Conservation (phyloP, 2,888 invertebrate species). For the Cerceris ruficornis region DNA sequence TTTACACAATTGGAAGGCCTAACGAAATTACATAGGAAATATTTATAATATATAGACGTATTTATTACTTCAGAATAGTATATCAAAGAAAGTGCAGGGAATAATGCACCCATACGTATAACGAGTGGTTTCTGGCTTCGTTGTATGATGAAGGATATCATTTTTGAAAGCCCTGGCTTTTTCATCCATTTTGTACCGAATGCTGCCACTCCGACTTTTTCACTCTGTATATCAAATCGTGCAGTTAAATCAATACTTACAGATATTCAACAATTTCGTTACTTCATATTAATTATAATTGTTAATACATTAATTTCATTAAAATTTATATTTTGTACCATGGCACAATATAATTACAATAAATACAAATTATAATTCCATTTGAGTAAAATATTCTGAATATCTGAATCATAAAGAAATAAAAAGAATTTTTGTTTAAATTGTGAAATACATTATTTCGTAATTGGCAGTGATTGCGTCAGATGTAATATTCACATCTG, state of each 20-base stretch:
- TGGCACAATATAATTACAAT: no score
- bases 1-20: not conserved
- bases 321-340: no score
- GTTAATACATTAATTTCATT: no score
- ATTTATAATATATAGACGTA: not conserved
- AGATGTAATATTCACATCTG: not conserved
- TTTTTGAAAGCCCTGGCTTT: constrained; percentile 7
- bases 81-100: constrained; percentile 54
- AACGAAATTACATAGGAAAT: not conserved
- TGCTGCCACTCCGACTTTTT: not conserved
- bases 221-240: not conserved
- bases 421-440: no score
- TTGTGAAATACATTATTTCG: no score
- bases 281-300: no score
- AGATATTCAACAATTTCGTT: no score
- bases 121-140: constrained; percentile 55
- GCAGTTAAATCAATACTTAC: not conserved
- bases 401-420: no score
- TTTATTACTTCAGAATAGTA: constrained; percentile 57
- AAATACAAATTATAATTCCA: no score
- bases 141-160: constrained; percentile 46
- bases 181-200: not conserved
- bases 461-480: not conserved
- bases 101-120: constrained; percentile 40
- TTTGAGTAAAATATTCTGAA: no score